Base-by-base conservation (phyloP, 2,113 vertebrate species). In the Sinosuthora webbiana region DNA sequence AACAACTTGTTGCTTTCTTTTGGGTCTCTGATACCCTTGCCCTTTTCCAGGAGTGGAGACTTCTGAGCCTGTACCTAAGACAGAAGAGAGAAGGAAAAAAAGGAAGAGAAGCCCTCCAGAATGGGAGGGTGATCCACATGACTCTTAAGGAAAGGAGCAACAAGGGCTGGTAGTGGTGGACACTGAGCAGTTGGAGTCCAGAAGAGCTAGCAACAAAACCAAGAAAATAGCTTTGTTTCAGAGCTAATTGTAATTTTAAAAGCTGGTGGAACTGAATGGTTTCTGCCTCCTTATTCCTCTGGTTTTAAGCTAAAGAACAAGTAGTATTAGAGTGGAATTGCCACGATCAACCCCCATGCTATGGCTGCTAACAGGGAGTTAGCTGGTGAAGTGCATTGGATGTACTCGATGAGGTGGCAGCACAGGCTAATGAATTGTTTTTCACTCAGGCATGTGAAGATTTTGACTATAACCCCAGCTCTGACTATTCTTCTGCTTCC, bases 301-400 rank as follows among this genome's bases (percentile, higher is more conserved):
- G 21, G 14, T 73, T 94, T 93, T 78, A 77, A 86, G 71, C 35
- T 59, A 39, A 80, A 80, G 42, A 88, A 33, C 20, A 57, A 83
- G 71, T 24, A 93, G 7, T 7, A 16, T 67, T 74, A 60, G 71
- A 69, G 30, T 67, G 24, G 27, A 81, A 74, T 59, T 89, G 39
- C 27, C 19, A 30, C 4, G 3, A 80, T 67, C 63, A 90, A 25
- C 11, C 44, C n/a, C 39, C 30, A 37, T 70, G 47, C 13, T 79
- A 73, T 0, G 0, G n/a, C 47, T 76, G 45, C 35, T 92, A 93
- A 80, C 75, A 65, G 22, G 57, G 57, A 91, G 28, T n/a, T 41
- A 69, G 59, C 30, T 92, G 64, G 81, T 75, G 68, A 96, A 94
- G 64, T 93, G 83, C 60, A 67, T 60, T 81, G 83, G 92, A 81